phyloP scores from a whole-genome alignment of 2,888 invertebrate genomes.

The Xanthorhoe spadicearia region DNA sequence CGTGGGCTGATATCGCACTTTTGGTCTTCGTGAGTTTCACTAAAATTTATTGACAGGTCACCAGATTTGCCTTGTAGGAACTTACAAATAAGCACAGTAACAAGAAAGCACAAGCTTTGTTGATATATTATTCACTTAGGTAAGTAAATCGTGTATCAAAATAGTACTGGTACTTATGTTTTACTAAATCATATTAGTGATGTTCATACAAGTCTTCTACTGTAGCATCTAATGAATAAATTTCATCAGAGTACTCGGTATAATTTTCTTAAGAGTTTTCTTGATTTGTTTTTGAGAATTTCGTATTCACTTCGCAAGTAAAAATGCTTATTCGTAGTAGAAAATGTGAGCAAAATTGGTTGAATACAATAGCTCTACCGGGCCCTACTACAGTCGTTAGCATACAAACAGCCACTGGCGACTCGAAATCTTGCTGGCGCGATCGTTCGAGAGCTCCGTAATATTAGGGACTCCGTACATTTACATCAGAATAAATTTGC shows the following conservation, averaged over 20 bases:
- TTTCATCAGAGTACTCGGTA: constrained; percentile 8
- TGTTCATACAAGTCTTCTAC: not conserved
- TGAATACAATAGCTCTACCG: constrained; percentile 18
- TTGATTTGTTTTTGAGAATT: constrained; percentile 17
- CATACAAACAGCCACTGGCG: constrained; percentile 32
- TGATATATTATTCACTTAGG: too few species aligned
- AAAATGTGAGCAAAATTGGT: constrained; percentile 22
- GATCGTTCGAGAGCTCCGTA: constrained; percentile 12
- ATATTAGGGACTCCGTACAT: constrained; percentile 32
- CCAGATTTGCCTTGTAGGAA: too few species aligned
- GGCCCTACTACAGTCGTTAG: constrained; percentile 22
- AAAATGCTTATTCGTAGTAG: constrained; percentile 21
- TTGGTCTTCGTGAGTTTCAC: constrained; percentile 13
- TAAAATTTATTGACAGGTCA: not conserved
- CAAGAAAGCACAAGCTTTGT: too few species aligned
- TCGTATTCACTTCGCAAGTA: constrained; percentile 20
- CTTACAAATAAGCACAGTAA: too few species aligned
- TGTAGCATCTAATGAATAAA: not conserved
- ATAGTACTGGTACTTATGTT: not conserved
- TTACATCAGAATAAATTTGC: constrained; percentile 35
- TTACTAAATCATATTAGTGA: not conserved
- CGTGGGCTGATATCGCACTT: constrained; percentile 2
- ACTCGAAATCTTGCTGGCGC: constrained; percentile 26
- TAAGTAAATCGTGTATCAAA: too few species aligned
- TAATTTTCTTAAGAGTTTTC: constrained; percentile 20